Evolutionary conservation across 2,113 vertebrate genomes (phyloP).

Genomic region (Poeciliopsis retropinna): DNA sequence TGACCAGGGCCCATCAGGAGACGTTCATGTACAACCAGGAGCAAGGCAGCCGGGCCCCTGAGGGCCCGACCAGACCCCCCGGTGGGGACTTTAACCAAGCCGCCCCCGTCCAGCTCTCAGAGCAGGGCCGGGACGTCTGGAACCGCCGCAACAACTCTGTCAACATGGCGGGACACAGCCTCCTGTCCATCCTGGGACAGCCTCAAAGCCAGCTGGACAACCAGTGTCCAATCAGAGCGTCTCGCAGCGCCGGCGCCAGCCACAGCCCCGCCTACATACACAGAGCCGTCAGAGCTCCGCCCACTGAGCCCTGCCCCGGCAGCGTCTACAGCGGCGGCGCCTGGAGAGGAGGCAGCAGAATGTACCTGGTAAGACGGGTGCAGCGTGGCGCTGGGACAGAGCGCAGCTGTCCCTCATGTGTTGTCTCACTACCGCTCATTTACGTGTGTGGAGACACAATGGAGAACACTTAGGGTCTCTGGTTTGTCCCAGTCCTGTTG

Average conservation of each 20-base stretch:
- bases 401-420: too few relatives aligned
- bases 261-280: conserved; percentile 80
- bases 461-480: too few relatives aligned
- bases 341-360: conserved; percentile 86
- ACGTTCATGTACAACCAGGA: conserved; percentile 95
- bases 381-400: too few relatives aligned
- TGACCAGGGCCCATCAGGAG: conserved; percentile 90
- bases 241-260: conserved; percentile 71
- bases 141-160: conserved; percentile 73
- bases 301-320: neutral
- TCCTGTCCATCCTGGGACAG: conserved; percentile 56
- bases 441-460: too few relatives aligned
- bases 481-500: too few relatives aligned
- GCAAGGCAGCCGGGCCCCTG: conserved; percentile 69
- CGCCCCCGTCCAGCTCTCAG: neutral
- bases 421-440: too few relatives aligned
- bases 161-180: conserved; percentile 64
- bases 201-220: conserved; percentile 56
- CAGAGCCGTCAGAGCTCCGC: conserved; percentile 45
- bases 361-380: conserved; percentile 88
- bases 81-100: conserved; percentile 9
- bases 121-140: conserved; percentile 71
- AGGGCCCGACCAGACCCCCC: conserved; percentile 53
- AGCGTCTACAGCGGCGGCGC: conserved; percentile 38
- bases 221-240: conserved; percentile 82